Base-by-base conservation (phyloP, 2,113 vertebrate genomes). In the Limanda limanda region DNA sequence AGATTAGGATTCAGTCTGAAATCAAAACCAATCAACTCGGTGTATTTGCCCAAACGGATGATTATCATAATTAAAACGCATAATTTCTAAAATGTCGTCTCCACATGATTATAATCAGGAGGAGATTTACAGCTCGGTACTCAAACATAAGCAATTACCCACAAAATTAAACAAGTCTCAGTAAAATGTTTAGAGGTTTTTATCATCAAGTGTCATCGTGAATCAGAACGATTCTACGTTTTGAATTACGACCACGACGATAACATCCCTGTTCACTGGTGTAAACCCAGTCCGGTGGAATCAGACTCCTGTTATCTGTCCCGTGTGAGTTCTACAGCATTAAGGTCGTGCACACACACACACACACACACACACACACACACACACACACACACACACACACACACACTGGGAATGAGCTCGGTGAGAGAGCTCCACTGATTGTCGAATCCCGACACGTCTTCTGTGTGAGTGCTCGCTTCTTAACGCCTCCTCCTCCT, bases 371-470 rank as follows among this genome's bases (percentile, higher is more conserved):
- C n/a, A n/a, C n/a, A n/a, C n/a, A n/a, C n/a, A n/a, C n/a, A n/a
- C n/a, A n/a, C n/a, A n/a, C n/a, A n/a, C n/a, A n/a, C n/a, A n/a
- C n/a, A n/a, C n/a, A n/a, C n/a, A 69, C 78, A 73, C 78, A 61
- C 37, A 74, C 88, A 89, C 92, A 93, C 92, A 79, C 87, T 67
- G 67, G 27, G 76, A 91, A 91, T 85, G 82, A 91, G 88, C 84
- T 79, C 6, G 60, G 63, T 56, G 40, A 40, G 78, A 88, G 88
- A 84, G 71, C 40, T 10, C 31, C 59, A 6, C 47, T 81, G 87
- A 88, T 48, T 76, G 85, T 81, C 84, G 85, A 86, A 86, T 89
- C 87, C 88, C 77, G 25, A 64, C 79, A 84, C 40, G 66, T 78
- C 75, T 54, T 54, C 12, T 69, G 78, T 76, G 70, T 76, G 71